phyloP scores from a whole-genome alignment of 2,888 invertebrate species.

The Tetragonisca angustula region DNA sequence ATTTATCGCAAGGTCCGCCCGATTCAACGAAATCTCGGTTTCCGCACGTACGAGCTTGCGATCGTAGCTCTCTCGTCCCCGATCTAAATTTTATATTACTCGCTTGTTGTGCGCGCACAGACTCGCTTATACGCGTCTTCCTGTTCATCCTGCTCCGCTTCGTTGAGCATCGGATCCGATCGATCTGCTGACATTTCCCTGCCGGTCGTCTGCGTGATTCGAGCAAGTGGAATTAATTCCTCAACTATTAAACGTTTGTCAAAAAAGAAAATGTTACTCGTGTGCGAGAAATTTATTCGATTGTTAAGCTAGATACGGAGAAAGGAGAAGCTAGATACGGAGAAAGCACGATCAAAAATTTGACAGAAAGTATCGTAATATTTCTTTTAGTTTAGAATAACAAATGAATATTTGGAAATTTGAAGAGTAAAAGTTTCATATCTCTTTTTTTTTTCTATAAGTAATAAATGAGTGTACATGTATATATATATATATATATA shows the following conservation, averaged over 20 bases:
- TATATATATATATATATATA: no score
- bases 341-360: no score
- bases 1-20: slow-evolving; percentile 3
- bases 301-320: neutral
- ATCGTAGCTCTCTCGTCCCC: slow-evolving; percentile 16
- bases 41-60: slow-evolving; percentile 41
- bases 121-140: neutral
- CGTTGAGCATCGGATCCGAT: slow-evolving; percentile 47
- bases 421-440: no score
- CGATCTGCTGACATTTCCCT: slow-evolving; percentile 77
- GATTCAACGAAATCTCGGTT: slow-evolving; percentile 22
- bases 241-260: slow-evolving; percentile 5
- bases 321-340: no score
- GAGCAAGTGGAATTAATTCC: slow-evolving; percentile 33
- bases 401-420: no score
- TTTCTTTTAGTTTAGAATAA: no score
- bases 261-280: neutral
- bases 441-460: no score
- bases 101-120: neutral
- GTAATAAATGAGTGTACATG: no score
- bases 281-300: neutral
- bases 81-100: slow-evolving; percentile 38
- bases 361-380: no score
- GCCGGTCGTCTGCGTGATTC: slow-evolving; percentile 77
- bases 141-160: slow-evolving; percentile 1